Percentiles rank a stretch among this genome's conserved stretches.
Evolutionary conservation across 2,888 invertebrate genomes (phyloP).

Genomic region (Aporophyla lueneburgensis): DNA sequence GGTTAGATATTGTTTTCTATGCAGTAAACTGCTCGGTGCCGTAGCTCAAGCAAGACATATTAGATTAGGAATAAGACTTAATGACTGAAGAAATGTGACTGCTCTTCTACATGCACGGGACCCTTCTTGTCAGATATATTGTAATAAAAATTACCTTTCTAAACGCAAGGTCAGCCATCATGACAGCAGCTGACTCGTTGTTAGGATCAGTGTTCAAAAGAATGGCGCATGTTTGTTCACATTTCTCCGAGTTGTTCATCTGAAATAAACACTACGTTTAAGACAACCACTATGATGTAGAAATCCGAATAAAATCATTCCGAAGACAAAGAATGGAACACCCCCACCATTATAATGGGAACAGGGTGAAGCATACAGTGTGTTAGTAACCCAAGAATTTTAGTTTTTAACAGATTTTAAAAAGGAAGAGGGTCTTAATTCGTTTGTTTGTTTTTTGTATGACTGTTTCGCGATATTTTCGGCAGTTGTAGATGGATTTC

Average conservation of each 20-base stretch:
- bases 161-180: conserved; percentile 99
- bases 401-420: background rate
- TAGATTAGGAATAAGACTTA: too few species aligned
- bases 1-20: background rate
- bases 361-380: background rate
- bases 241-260: conserved; percentile 96
- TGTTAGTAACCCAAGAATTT: background rate
- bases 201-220: conserved; percentile 96
- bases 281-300: background rate
- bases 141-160: conserved; percentile 90
- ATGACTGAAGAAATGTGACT: background rate
- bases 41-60: background rate
- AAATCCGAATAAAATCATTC: background rate
- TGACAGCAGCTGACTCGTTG: conserved; percentile 97
- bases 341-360: background rate
- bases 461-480: too few species aligned
- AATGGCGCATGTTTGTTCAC: conserved; percentile 96
- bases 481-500: too few species aligned
- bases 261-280: conserved; percentile 73
- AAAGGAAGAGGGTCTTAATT: too few species aligned
- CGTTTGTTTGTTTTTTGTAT: too few species aligned
- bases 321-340: background rate
- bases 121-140: too few species aligned
- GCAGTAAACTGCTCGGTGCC: background rate
- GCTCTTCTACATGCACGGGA: too few species aligned